These are phyloP conservation scores for Malacosoma neustria DNA, from an alignment of 2,888 invertebrate species.

Conservation along the genomic window DNA sequence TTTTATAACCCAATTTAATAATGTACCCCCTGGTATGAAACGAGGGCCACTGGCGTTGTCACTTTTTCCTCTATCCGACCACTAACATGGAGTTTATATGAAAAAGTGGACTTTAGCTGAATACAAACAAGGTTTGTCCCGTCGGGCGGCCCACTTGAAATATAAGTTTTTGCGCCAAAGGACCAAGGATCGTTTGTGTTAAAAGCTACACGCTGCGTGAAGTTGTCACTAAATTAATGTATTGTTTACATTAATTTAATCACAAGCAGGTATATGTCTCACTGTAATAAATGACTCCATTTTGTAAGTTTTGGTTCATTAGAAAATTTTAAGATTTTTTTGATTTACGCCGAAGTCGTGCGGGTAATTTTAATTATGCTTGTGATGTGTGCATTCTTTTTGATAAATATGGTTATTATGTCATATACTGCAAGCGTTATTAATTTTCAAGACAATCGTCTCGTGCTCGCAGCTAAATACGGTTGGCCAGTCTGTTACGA, in stretches of 20 bases:
- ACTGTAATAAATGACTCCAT: not conserved
- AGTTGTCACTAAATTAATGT: conserved; percentile 21
- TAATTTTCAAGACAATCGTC: too few species aligned
- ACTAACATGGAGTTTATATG: conserved; percentile 29
- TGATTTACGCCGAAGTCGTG: conserved; percentile 5
- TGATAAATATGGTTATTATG: too few species aligned
- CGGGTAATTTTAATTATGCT: too few species aligned
- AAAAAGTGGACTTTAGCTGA: conserved; percentile 42
- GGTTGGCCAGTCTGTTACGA: too few species aligned
- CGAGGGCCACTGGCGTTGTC: conserved; percentile 24
- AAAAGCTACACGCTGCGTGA: conserved; percentile 23
- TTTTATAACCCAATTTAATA: conserved; percentile 40
- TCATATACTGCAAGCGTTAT: too few species aligned
- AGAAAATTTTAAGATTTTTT: conserved; percentile 9
- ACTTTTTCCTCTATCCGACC: conserved; percentile 25
- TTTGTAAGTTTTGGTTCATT: not conserved
- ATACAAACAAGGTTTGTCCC: conserved; percentile 35
- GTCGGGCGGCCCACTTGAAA: conserved; percentile 30
- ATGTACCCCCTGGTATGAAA: conserved; percentile 21
- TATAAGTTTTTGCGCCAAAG: conserved; percentile 37
- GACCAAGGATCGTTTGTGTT: conserved; percentile 23
- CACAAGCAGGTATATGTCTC: not conserved
- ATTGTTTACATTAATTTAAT: too few species aligned
- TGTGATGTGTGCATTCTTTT: too few species aligned
- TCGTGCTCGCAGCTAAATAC: too few species aligned